phyloP scores from a whole-genome alignment of 2,113 vertebrate species.

The Poeciliopsis retropinna region DNA sequence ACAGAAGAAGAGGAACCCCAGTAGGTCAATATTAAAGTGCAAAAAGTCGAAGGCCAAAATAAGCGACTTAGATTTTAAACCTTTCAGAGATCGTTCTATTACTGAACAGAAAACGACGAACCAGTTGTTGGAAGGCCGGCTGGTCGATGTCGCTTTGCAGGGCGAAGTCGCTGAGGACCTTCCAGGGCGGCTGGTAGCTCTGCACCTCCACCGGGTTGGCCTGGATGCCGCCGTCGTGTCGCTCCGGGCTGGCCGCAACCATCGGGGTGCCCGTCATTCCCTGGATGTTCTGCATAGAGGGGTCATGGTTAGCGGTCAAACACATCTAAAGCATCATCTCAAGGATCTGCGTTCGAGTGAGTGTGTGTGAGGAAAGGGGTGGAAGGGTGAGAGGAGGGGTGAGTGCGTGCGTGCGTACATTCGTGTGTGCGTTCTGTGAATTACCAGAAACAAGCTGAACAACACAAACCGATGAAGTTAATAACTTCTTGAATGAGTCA shows the following conservation, averaged over 20 bases:
- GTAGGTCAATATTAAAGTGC: too few relatives aligned
- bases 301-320: slow-evolving; percentile 4
- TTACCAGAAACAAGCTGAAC: neutral
- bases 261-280: slow-evolving; percentile 99
- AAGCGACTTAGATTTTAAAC: too few relatives aligned
- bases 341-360: neutral
- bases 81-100: too few relatives aligned
- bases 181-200: slow-evolving; percentile 99
- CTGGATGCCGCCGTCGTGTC: slow-evolving; percentile 97
- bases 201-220: slow-evolving; percentile 98
- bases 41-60: too few relatives aligned
- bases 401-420: too few relatives aligned
- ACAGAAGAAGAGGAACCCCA: too few relatives aligned
- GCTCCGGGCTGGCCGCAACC: slow-evolving; percentile 97
- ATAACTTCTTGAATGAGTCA: neutral
- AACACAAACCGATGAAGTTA: neutral
- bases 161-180: slow-evolving; percentile 98
- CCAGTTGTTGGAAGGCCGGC: slow-evolving; percentile 98
- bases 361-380: neutral
- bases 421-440: too few relatives aligned
- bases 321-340: neutral
- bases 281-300: slow-evolving; percentile 91
- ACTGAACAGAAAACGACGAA: slow-evolving; percentile 69
- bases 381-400: too few relatives aligned
- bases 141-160: slow-evolving; percentile 99